Base-by-base conservation (phyloP, 2,113 vertebrate genomes). In the Gnathochromis pfefferi region DNA sequence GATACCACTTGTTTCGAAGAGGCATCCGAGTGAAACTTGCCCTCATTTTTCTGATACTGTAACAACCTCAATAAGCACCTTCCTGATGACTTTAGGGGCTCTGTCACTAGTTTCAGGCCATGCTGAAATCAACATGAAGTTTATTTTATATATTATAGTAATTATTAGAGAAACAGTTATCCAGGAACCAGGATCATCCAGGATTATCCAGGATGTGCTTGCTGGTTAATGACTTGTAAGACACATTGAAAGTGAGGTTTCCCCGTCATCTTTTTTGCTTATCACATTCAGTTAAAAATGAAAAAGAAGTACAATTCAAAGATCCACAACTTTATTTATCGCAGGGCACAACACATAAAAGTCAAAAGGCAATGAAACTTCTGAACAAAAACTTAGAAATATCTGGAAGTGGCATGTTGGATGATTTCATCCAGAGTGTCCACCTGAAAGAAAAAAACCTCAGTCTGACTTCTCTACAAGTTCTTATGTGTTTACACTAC, bases 371-470 rank as follows among this genome's bases (percentile, higher is more conserved):
- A 73, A 70, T 42, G 38, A 70, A 65, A 65, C 58, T 35, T n/a
- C 58, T 63, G 58, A 45, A 73, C n/a, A 42, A 23, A 70, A 70
- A 42, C 38, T 73, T 73, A 45, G 12, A 42, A 23, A 70, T 70
- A 16, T 26, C 7, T 73, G 38, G n/a, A 73, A 73, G 4, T 16
- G 38, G 38, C 38, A 73, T 23, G 13, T 42, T 73, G 13, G 38
- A 45, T 75, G 68, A 93, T 28, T 21, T 85, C 17, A 4, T 92
- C 89, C 87, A 90, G 73, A 75, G 10, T 54, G 14, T 82, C 60
- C 31, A 79, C 68, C 92, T 93, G 79, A 68, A 88, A 82, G 38
- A 78, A 68, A 73, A 79, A 54, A 8, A 38, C 11, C 3, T 38
- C 35, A 14, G 65, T 16, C 7, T 70, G 65, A 42, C 13, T 38